phyloP scores from a whole-genome alignment of 2,888 invertebrate genomes.

The Napeogenes inachia region DNA sequence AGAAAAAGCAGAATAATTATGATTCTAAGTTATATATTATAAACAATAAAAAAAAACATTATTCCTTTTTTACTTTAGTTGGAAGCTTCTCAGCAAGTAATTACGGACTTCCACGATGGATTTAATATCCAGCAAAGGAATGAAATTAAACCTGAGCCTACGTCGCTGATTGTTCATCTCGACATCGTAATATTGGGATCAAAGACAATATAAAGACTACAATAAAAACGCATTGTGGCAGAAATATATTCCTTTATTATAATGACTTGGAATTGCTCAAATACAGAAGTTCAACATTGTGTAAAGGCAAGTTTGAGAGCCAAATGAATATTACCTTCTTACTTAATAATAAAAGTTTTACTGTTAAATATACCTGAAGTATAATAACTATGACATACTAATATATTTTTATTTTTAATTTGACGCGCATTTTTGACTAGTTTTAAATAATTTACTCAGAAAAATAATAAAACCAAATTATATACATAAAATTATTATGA shows the following conservation, averaged over 20 bases:
- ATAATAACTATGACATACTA: no score
- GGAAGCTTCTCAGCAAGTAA: slow-evolving; percentile 5
- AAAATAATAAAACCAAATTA: neutral
- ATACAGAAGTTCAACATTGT: neutral
- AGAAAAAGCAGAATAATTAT: no score
- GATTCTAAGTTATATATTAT: no score
- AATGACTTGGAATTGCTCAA: slow-evolving; percentile 10
- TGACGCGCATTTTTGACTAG: no score
- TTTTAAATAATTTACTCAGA: no score
- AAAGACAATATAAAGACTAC: slow-evolving; percentile 23
- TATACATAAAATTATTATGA: neutral
- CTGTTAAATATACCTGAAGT: no score
- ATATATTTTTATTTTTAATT: no score
- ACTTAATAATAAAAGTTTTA: no score
- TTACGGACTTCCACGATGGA: neutral
- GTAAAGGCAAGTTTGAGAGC: neutral
- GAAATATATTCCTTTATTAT: slow-evolving; percentile 22
- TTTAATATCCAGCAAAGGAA: slow-evolving; percentile 6
- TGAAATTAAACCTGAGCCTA: slow-evolving; percentile 7
- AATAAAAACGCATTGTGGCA: slow-evolving; percentile 22
- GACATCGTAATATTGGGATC: slow-evolving; percentile 21
- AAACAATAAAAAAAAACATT: no score
- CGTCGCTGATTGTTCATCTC: slow-evolving; percentile 5
- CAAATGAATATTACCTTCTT: neutral
- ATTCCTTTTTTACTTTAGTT: neutral